Percentiles rank a stretch among this genome's conserved stretches.
These are phyloP conservation scores for Spheniscus humboldti DNA, from an alignment of 2,797 vertebrate genomes.

Conservation along the genomic window DNA sequence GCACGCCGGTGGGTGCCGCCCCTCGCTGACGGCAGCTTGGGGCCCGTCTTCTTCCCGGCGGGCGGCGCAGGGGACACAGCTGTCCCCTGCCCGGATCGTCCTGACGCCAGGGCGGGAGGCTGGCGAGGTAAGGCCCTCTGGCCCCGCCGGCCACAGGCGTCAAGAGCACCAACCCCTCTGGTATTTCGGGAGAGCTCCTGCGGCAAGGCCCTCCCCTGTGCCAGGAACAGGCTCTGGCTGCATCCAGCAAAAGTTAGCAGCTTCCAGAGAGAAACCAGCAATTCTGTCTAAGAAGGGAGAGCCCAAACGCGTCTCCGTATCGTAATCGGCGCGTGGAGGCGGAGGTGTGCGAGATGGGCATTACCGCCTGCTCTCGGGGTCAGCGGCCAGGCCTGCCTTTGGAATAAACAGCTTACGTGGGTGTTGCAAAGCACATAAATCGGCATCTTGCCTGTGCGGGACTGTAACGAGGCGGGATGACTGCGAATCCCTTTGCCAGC, in stretches of 20 bases:
- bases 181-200: fast-evolving
- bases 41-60: too few species aligned
- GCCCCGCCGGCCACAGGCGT: too few species aligned
- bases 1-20: too few species aligned
- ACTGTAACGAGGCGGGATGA: too few species aligned
- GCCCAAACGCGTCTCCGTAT: fast-evolving
- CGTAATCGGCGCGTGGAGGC: fast-evolving
- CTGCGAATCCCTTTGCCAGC: background rate
- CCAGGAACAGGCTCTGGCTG: fast-evolving
- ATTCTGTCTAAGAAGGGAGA: background rate
- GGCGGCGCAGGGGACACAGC: background rate
- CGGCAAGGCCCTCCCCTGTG: background rate
- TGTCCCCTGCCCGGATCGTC: too few species aligned
- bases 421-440: fast-evolving
- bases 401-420: fast-evolving
- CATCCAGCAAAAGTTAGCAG: too few species aligned
- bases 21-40: background rate
- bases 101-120: too few species aligned
- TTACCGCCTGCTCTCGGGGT: fast-evolving
- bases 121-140: fast-evolving
- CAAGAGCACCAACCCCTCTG: fast-evolving
- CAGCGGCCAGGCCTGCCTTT: fast-evolving
- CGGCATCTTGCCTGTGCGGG: fast-evolving
- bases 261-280: fast-evolving
- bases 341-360: background rate